phyloP scores from a whole-genome alignment of 2,888 invertebrate species.

The Heliconius ethilla region DNA sequence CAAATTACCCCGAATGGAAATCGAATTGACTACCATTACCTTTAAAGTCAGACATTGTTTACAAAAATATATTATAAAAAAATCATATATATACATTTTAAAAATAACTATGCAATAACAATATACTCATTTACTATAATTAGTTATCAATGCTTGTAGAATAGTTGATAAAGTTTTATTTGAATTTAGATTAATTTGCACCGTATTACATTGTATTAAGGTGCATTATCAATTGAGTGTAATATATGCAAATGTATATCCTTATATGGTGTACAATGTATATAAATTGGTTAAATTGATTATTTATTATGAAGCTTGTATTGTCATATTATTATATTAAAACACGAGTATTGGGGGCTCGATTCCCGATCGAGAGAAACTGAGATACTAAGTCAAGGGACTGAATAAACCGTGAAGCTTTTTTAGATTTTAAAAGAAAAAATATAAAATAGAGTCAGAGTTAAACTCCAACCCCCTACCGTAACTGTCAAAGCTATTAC shows the following conservation, averaged over 20 bases:
- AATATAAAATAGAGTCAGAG: no score
- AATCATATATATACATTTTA: not conserved
- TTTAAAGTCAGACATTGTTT: not conserved
- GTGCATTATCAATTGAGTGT: not conserved
- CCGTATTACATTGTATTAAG: not conserved
- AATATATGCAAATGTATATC: not conserved
- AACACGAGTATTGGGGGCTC: not conserved
- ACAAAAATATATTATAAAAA: not conserved
- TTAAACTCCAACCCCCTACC: not conserved
- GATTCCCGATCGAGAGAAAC: no score
- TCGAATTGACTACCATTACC: not conserved
- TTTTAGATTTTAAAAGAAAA: no score
- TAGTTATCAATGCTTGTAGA: slow-evolving; percentile 4
- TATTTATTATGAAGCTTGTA: not conserved
- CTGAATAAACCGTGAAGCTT: no score
- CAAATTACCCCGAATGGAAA: not conserved
- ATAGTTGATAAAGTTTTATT: not conserved
- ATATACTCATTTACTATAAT: not conserved
- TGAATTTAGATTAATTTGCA: not conserved
- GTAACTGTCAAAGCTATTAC: not conserved
- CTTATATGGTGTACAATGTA: not conserved
- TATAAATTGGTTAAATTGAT: not conserved
- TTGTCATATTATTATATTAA: not conserved
- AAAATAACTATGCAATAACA: not conserved
- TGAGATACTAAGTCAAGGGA: no score